Percentiles rank a stretch among this genome's conserved stretches.
Evolutionary conservation across 2,113 vertebrate species (phyloP).

Genomic region (Phainopepla nitens): DNA sequence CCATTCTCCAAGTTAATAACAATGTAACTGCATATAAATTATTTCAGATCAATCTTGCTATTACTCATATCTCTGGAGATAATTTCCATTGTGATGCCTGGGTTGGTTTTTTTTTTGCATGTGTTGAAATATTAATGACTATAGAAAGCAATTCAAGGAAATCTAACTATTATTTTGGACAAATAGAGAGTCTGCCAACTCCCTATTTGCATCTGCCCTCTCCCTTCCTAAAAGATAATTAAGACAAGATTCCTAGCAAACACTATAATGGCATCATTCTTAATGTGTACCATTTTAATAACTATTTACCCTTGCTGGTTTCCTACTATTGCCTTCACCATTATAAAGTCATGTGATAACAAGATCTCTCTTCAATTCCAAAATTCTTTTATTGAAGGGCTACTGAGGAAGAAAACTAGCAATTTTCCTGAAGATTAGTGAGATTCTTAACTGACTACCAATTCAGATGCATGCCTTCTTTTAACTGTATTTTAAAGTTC

Average conservation of each 20-base stretch:
- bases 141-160: not conserved
- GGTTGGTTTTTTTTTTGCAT: not conserved
- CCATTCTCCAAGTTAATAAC: not conserved
- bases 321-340: not conserved
- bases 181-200: not conserved
- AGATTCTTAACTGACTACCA: not conserved
- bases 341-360: not conserved
- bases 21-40: not conserved
- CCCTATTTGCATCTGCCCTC: not conserved
- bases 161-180: constrained; percentile 10
- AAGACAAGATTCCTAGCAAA: not conserved
- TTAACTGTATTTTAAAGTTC: not conserved
- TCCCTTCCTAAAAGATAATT: not conserved
- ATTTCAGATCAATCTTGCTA: not conserved
- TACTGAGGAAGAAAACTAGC: not conserved
- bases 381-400: not conserved
- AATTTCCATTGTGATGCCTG: not conserved
- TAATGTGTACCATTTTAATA: not conserved
- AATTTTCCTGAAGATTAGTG: not conserved
- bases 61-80: not conserved
- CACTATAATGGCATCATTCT: not conserved
- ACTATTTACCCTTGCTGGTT: not conserved
- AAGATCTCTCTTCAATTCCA: not conserved
- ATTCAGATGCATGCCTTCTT: not conserved
- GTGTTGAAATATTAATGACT: not conserved